A percentile compares a stretch with the other conserved stretches of the same genome.
Evolutionary conservation across 1,140 invertebrate genomes (phyloP).

Genomic region (Drosophila miranda): DNA sequence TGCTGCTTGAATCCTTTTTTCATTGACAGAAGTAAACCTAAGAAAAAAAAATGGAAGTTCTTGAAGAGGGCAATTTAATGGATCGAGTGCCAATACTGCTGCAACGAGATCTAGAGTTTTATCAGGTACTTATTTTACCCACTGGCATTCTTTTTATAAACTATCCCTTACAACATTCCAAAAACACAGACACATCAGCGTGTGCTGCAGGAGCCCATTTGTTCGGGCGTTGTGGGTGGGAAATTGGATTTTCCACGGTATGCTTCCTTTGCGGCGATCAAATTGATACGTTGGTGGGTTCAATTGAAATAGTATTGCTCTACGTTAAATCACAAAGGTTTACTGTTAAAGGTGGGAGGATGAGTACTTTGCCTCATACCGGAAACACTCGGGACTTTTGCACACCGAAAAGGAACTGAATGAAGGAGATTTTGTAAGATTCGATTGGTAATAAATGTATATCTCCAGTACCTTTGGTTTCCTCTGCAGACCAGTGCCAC

Average conservation of each 20-base stretch:
- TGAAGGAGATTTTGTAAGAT: constrained; percentile 71
- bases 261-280: constrained; percentile 90
- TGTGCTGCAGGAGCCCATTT: constrained; percentile 89
- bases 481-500: constrained; percentile 82
- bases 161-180: background rate
- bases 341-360: constrained; percentile 73
- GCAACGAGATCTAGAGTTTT: constrained; percentile 90
- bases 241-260: constrained; percentile 90
- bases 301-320: background rate
- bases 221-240: constrained; percentile 88
- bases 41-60: constrained; percentile 87
- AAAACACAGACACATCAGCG: constrained; percentile 86
- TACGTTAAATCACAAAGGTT: background rate
- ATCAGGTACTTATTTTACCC: constrained; percentile 84
- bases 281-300: constrained; percentile 88
- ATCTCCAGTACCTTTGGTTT: background rate
- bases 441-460: background rate
- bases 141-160: background rate
- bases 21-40: background rate
- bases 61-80: constrained; percentile 93
- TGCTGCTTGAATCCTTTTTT: background rate
- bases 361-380: constrained; percentile 83
- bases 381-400: constrained; percentile 82
- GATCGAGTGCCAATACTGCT: constrained; percentile 90
- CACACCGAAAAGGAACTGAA: constrained; percentile 73